A percentile compares a stretch with the other conserved stretches of the same genome.
These are phyloP conservation scores for Lacerta bilineata DNA, from an alignment of 2,797 vertebrate genomes.

Conservation along the genomic window DNA sequence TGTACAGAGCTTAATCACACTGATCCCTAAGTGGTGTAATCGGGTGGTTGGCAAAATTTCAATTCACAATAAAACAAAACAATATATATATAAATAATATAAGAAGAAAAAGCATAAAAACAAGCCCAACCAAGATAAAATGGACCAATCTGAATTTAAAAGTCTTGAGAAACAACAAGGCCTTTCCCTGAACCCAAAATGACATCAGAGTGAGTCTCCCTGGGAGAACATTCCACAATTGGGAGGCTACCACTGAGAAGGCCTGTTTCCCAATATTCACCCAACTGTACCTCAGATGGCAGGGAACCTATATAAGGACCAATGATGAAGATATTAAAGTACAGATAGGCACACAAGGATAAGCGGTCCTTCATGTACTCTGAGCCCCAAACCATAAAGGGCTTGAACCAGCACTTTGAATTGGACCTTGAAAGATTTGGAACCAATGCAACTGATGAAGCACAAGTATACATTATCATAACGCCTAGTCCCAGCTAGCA, in stretches of 20 bases:
- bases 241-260: not conserved
- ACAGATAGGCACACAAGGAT: not conserved
- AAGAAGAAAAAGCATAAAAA: not conserved
- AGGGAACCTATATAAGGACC: too few relatives aligned
- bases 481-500: not conserved
- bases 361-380: not conserved
- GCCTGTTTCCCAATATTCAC: not conserved
- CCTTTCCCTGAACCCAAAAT: not conserved
- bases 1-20: too few relatives aligned
- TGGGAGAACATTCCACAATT: not conserved
- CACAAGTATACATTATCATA: not conserved
- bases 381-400: not conserved
- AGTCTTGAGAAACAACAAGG: not conserved
- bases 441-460: not conserved
- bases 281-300: too few relatives aligned
- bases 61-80: not conserved
- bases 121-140: not conserved
- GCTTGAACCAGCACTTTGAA: not conserved
- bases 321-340: not conserved
- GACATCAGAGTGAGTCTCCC: not conserved
- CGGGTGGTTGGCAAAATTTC: not conserved
- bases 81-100: not conserved
- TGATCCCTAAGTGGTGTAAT: too few relatives aligned
- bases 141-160: not conserved
- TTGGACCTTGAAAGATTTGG: not conserved